Evolutionary conservation across 2,797 vertebrate species (phyloP).

Genomic region (Aphelocoma californica): DNA sequence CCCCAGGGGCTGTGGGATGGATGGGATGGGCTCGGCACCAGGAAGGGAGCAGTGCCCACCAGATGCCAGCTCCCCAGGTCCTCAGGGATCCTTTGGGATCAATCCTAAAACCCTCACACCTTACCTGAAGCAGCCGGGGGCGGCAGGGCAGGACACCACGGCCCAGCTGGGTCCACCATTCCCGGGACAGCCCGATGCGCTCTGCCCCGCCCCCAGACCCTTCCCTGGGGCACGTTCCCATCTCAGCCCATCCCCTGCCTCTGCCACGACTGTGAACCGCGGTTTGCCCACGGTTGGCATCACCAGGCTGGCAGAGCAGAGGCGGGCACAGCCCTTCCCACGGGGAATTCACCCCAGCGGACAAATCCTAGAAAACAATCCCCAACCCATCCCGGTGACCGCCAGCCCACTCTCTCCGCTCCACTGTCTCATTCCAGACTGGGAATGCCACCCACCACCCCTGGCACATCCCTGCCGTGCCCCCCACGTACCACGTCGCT

Average conservation of each 20-base stretch:
- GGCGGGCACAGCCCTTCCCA: fast-evolving
- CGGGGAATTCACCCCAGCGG: fast-evolving
- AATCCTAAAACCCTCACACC: fast-evolving
- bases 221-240: fast-evolving
- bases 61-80: fast-evolving
- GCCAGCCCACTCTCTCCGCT: fast-evolving
- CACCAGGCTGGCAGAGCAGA: background rate
- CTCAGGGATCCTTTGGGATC: fast-evolving
- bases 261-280: fast-evolving
- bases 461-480: fast-evolving
- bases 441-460: fast-evolving
- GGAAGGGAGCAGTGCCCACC: background rate
- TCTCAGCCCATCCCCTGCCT: background rate
- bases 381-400: fast-evolving
- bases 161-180: fast-evolving
- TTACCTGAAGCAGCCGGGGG: background rate
- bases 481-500: conserved; percentile 85
- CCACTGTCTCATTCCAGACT: fast-evolving
- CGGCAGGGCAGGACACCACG: fast-evolving
- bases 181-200: fast-evolving
- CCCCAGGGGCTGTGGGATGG: fast-evolving
- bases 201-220: fast-evolving
- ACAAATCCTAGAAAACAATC: fast-evolving
- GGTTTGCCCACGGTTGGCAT: fast-evolving
- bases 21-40: fast-evolving